A percentile compares a stretch with the other conserved stretches of the same genome.
These are phyloP conservation scores for Cochlearius cochlearius DNA, from an alignment of 2,113 vertebrate species.

Conservation along the genomic window DNA sequence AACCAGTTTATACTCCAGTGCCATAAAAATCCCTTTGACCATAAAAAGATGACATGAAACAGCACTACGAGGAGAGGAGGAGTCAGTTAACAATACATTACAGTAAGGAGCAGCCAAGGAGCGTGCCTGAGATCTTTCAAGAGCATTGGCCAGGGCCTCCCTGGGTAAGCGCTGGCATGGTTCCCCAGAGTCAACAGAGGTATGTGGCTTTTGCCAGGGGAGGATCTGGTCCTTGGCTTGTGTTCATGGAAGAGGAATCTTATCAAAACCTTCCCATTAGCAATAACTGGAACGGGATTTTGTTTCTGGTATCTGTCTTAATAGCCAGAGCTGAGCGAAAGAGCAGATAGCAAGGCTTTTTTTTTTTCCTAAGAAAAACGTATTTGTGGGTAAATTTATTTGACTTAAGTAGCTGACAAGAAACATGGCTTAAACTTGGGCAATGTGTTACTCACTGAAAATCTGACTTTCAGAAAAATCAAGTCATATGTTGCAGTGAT, in stretches of 20 bases:
- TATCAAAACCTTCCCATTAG: conserved; percentile 6
- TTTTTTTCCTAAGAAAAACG: background rate
- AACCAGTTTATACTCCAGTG: background rate
- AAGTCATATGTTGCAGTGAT: background rate
- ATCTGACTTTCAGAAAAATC: background rate
- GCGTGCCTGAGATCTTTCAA: background rate
- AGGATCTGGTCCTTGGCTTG: background rate
- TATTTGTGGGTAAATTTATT: background rate
- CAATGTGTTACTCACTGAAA: background rate
- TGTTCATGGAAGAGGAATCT: background rate
- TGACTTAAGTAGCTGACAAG: background rate
- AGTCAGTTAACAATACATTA: background rate
- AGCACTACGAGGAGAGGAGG: background rate
- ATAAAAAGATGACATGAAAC: conserved; percentile 28
- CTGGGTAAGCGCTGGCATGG: background rate
- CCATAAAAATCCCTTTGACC: background rate
- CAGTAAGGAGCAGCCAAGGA: background rate
- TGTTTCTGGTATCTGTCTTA: background rate
- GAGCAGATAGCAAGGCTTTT: background rate
- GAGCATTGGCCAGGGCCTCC: background rate
- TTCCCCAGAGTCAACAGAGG: background rate
- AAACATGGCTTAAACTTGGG: background rate
- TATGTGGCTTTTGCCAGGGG: background rate
- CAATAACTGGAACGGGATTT: background rate
- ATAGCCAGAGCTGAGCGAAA: background rate